Evolutionary conservation across 2,113 vertebrate genomes (phyloP).

Genomic region (Laticauda laticaudata): DNA sequence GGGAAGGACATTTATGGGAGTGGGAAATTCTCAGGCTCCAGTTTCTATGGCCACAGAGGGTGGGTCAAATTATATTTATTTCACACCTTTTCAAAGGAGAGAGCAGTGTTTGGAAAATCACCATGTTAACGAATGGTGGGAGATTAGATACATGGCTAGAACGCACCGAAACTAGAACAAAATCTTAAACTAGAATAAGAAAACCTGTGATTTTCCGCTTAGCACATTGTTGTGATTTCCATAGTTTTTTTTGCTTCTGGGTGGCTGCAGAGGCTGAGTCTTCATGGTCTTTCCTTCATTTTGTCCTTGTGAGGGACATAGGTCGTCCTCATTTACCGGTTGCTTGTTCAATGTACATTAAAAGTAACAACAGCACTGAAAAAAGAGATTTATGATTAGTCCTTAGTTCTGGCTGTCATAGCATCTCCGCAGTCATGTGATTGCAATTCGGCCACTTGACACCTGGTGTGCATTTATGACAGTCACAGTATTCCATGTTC

Average conservation of each 20-base stretch:
- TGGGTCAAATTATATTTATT: neutral
- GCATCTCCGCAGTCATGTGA: neutral
- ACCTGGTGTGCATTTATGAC: neutral
- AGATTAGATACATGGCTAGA: neutral
- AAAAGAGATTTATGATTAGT: neutral
- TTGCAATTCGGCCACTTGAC: neutral
- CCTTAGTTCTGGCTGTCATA: neutral
- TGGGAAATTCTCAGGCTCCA: neutral
- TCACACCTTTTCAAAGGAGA: neutral
- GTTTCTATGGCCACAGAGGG: neutral
- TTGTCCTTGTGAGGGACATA: neutral
- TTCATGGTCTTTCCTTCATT: neutral
- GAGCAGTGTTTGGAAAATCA: neutral
- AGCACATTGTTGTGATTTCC: neutral
- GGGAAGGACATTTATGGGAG: neutral
- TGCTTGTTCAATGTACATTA: neutral
- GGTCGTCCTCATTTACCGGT: neutral
- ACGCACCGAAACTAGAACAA: neutral
- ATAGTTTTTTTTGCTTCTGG: neutral
- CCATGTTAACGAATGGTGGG: neutral
- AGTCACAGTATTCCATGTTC: neutral
- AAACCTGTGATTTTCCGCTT: neutral
- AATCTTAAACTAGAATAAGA: neutral
- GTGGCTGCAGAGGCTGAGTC: neutral
- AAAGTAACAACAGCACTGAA: neutral